Evolutionary conservation across 1,140 invertebrate genomes (phyloP), one percentile per base, ranked within the genome.

Genomic region (Dryas iulia): DNA sequence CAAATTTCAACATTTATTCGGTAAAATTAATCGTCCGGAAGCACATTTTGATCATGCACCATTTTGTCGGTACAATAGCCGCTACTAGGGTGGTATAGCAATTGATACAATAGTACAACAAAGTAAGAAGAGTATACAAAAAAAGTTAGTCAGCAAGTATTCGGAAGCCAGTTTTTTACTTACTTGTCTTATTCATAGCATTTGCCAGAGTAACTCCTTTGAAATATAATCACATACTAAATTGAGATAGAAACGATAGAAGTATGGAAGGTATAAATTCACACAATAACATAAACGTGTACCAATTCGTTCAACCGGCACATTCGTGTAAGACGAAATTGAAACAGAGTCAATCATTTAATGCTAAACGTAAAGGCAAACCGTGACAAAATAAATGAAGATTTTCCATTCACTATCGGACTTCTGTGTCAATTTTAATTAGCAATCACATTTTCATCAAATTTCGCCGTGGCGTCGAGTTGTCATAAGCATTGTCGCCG

Each of bases 391-490:
- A 87, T 86, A 87, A 90, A 91, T 88, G 86, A 90, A 85, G 86
- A 89, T 86, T 89, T 84, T 79, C 78, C 85, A 86, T 90, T 83
- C 86, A 84, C 76, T 73, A 84, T 79, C 78, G 81, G 78, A 83
- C 87, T 91, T 91, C 83, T 89, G 82, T 91, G 89, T 91, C 89
- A 91, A 89, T 80, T 85, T 89, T 89, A 90, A 91, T 91, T 90
- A 89, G 79, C 84, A 89, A 89, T 90, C 82, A 87, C 78, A 89
- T 88, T 91, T 89, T 82, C 83, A 87, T 86, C 83, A 83, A 79
- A 83, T 75, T 78, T 76, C 69, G 67, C 57, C 76, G 75, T 82
- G 76, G 77, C 79, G 71, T 83, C 60, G 64, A 74, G 77, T 82
- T 86, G 83, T 86, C 85, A 81, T 77, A 74, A 64, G 69, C 71